Percentiles rank a stretch among this genome's conserved stretches.
phyloP scores from a whole-genome alignment of 2,888 invertebrate species.

The Alentia gelatinosa region DNA sequence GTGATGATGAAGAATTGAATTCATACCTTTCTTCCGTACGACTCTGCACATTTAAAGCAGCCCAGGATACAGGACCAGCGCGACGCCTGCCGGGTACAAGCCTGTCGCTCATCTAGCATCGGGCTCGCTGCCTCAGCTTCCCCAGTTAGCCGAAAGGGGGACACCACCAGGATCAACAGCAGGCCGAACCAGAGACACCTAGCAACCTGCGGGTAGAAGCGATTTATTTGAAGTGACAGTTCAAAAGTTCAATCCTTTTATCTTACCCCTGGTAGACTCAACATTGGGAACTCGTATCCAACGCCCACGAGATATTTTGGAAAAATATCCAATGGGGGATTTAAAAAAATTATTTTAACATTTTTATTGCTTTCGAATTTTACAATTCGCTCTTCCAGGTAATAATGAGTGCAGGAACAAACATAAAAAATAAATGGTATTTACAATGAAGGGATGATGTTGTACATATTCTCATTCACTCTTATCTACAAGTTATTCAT shows the following conservation, averaged over 20 bases:
- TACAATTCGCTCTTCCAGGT: too few relatives aligned
- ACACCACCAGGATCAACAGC: slow-evolving; percentile 24
- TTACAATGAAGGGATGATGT: too few relatives aligned
- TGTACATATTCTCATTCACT: too few relatives aligned
- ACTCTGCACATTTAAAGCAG: slow-evolving; percentile 60
- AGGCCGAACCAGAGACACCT: not conserved
- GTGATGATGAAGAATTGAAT: too few relatives aligned
- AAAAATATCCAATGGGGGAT: too few relatives aligned
- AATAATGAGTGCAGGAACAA: not conserved
- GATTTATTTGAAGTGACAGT: too few relatives aligned
- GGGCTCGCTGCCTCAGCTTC: not conserved
- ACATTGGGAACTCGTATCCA: too few relatives aligned
- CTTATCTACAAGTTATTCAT: too few relatives aligned
- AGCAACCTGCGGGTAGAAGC: not conserved
- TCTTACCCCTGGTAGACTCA: too few relatives aligned
- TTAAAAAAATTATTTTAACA: not conserved
- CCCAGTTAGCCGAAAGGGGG: slow-evolving; percentile 12
- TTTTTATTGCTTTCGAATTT: not conserved
- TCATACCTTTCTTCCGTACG: slow-evolving; percentile 58
- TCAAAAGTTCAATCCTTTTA: not conserved
- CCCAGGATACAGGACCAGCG: slow-evolving; percentile 59
- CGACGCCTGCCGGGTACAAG: slow-evolving; percentile 57
- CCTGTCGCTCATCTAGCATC: slow-evolving; percentile 17
- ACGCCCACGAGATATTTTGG: too few relatives aligned
- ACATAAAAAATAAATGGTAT: not conserved